Percentiles rank a stretch among this genome's conserved stretches.
Evolutionary conservation across 2,113 vertebrate genomes (phyloP).

Genomic region (Triplophysa tibetana): DNA sequence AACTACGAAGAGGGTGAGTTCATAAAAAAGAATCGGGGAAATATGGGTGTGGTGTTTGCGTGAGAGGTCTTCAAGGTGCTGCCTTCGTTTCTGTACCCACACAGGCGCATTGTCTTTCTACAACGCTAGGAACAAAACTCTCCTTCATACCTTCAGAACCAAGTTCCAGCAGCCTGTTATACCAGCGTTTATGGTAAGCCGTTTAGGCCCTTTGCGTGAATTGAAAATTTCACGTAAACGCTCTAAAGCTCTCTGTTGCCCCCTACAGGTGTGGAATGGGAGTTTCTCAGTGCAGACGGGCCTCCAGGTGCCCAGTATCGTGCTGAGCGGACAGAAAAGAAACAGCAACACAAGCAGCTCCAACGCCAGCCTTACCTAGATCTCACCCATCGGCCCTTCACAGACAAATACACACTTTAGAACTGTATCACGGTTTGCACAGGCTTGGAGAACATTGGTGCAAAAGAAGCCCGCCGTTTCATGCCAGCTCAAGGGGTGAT

Average conservation of each 20-base stretch:
- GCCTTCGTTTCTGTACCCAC: not conserved
- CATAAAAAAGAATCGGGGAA: not conserved
- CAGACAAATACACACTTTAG: constrained; percentile 37
- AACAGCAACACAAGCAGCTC: constrained; percentile 94
- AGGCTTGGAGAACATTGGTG: constrained; percentile 9
- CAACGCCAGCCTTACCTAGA: constrained; percentile 88
- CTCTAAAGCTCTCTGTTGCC: not conserved
- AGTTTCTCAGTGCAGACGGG: constrained; percentile 89
- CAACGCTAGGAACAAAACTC: constrained; percentile 85
- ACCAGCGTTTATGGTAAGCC: constrained; percentile 87
- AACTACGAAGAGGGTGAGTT: constrained; percentile 89
- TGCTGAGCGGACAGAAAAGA: constrained; percentile 86
- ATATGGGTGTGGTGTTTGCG: not conserved
- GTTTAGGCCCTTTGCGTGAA: no score
- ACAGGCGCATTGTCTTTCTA: constrained; percentile 92
- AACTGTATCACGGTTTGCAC: constrained; percentile 42
- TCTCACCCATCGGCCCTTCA: not conserved
- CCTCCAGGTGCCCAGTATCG: constrained; percentile 87
- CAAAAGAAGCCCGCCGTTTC: not conserved
- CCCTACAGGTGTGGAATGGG: constrained; percentile 90
- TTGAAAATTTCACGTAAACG: no score
- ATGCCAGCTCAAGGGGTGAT: not conserved
- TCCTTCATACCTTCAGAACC: constrained; percentile 89
- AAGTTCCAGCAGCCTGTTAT: constrained; percentile 91
- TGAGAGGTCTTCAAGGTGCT: not conserved